Base-by-base conservation (phyloP, 2,113 vertebrate species). In the Anarrhichthys ocellatus region DNA sequence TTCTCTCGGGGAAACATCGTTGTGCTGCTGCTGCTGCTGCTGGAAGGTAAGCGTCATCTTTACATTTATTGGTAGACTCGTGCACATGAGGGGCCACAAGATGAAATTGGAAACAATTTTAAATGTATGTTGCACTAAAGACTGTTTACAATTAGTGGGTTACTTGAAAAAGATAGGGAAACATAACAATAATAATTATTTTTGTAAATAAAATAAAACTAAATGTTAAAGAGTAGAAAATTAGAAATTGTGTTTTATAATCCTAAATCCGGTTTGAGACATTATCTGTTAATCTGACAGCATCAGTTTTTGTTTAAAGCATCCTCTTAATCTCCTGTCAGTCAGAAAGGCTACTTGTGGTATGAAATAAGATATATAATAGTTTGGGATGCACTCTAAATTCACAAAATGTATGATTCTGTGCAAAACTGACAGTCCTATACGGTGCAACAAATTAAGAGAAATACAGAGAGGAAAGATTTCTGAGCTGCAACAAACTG, bases 1-100 rank as follows among this genome's bases (percentile, higher is more conserved):
- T 91, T 93, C 82, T 92, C 84, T 89, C 85, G 83, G 79, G 90
- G 94, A 91, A 89, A 91, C 91, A 79, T 91, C 84, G 87, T 73
- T 15, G 78, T 91, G 86, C 32, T 93, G 84, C 50, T 93, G 76
- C 59, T 87, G 32, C 89, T 95, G 78, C 88, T 93, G 61, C 87
- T 89, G 84, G 85, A 90, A 93, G 95, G 95, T 96, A 94, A 91
- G 93, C 22, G 4, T 54, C 82, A 76, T 63, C 77, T 6, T 78
- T 65, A 58, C 2, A 0, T 65, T 14, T 13, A 20, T 4, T 24
- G 27, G 40, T 27, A n/a, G 7, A 38, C 20, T 32, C 7, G 1
- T 1, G 36, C 24, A 40, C 34, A 34, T 10, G 61, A 24, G 2
- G 40, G 20, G 9, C 20, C 22, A 9, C 34, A 15, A 32, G 22